Conservation (phyloP, 2,113 vertebrate genomes). For the cattle (Bos taurus) region DNA sequence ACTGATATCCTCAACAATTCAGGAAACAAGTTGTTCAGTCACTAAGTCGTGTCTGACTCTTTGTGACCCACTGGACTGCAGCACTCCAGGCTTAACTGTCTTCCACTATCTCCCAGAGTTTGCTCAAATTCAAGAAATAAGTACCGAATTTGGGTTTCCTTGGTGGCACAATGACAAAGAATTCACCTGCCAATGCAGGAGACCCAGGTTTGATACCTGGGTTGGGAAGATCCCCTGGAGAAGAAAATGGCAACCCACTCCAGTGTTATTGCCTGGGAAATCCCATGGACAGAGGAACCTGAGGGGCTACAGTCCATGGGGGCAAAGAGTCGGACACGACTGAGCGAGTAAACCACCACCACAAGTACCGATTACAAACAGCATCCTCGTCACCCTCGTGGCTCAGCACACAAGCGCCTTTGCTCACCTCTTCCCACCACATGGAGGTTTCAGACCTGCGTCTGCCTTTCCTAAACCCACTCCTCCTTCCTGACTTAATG, state of each 20-base stretch:
- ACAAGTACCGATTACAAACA: not conserved
- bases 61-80: not conserved
- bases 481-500: not conserved
- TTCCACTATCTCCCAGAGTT: not conserved
- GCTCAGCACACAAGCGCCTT: not conserved
- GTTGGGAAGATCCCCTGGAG: not conserved
- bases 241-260: not conserved
- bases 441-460: not conserved
- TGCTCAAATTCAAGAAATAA: not conserved
- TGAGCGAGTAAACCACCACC: fast-evolving
- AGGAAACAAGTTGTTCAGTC: not conserved
- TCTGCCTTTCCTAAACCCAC: not conserved
- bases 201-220: not conserved
- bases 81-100: not conserved
- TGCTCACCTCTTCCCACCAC: not conserved
- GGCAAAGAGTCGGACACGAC: not conserved
- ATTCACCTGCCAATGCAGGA: not conserved
- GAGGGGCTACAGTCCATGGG: not conserved
- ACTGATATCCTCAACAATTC: not conserved
- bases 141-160: not conserved
- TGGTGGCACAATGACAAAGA: not conserved
- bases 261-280: not conserved
- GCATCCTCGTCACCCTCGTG: not conserved
- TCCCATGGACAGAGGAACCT: not conserved
- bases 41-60: not conserved